Evolutionary conservation across 2,113 vertebrate species (phyloP).

Genomic region (Crotalus helleri): DNA sequence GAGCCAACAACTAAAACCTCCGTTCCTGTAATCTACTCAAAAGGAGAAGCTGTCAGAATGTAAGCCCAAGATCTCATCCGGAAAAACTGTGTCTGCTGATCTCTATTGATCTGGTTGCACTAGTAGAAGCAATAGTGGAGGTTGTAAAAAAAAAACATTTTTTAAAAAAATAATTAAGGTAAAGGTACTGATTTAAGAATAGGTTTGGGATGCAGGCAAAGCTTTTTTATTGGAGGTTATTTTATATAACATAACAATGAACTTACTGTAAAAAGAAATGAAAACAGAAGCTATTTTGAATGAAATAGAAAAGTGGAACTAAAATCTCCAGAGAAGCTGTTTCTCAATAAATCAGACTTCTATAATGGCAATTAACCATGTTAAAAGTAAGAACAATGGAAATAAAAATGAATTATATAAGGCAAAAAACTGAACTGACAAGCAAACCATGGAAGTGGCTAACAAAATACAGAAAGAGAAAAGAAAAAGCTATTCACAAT

Average conservation of each 20-base stretch:
- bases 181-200: background rate
- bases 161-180: background rate
- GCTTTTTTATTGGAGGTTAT: background rate
- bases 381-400: background rate
- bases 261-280: background rate
- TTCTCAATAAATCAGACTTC: background rate
- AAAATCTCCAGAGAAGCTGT: background rate
- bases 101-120: background rate
- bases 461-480: background rate
- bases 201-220: background rate
- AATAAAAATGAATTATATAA: background rate
- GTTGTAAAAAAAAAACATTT: background rate
- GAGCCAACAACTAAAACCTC: background rate
- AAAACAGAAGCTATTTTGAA: background rate
- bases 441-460: background rate
- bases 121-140: background rate
- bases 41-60: background rate
- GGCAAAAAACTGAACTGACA: background rate
- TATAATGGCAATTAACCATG: background rate
- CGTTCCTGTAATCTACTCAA: background rate
- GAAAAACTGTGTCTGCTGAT: background rate
- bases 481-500: background rate
- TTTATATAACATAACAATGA: background rate
- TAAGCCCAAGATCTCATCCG: background rate
- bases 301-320: background rate